Evolutionary conservation across 2,888 invertebrate genomes (phyloP), one percentile per base, ranked within the genome.

Genomic region (Microplitis manilae): DNA sequence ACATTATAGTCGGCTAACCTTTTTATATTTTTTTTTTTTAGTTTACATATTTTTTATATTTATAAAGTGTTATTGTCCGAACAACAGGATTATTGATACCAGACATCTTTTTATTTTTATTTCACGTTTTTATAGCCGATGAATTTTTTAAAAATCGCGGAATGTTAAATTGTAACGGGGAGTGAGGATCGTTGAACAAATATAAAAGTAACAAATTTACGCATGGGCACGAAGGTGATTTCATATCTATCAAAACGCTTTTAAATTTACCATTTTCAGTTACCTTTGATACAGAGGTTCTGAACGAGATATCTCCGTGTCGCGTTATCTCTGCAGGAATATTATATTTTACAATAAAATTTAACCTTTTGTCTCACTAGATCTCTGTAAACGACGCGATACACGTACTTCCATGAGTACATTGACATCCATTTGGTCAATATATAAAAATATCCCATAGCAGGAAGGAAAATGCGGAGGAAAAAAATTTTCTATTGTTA

Each of bases 1-100:
- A 13, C 50, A 50, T 50, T 50, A 50, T 50, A 50, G 13, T 70
- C 59, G 50, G 9, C n/a, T 68, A 59, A 30, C 50, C 17, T 68
- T 41, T 50, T 60, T 38, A 59, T 68, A 17, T 68, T 30, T 74
- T 1, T 6, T 6, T 74, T 68, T 20, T 61, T 50, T 17, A 67
- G 40, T 59, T 67, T 30, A 65, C 59, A 38, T 69, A 69, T 62
- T 41, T 30, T 30, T 30, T 30, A 30, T 30, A 30, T 13, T 13
- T 50, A 13, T 50, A 50, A 13, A 50, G 50, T 50, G 50, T 50
- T 50, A 50, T 50, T 50, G 50, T 50, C 50, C 8, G 50, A 50
- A 50, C 13, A 50, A 50, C 50, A 9, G 50, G 50, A 50, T 50
- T 50, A 50, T 50, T 50, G 50, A 50, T 50, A 50, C 9, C 50